phyloP scores from a whole-genome alignment of 2,113 vertebrate species.

The Barbus barbus region DNA sequence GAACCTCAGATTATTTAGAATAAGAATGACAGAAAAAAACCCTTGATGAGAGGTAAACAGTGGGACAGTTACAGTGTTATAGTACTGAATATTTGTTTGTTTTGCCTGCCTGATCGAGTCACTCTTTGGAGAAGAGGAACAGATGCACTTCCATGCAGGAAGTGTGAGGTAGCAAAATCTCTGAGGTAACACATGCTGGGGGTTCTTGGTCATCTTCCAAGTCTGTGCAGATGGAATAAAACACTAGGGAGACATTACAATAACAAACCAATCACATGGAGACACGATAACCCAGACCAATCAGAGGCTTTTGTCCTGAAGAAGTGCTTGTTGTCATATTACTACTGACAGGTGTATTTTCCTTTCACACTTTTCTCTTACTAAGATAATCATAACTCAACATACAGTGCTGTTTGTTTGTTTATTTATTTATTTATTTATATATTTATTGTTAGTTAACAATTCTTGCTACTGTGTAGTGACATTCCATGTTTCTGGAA shows the following conservation, averaged over 20 bases:
- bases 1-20: not conserved
- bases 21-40: not conserved
- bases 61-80: not conserved
- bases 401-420: too few species aligned
- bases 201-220: constrained; percentile 59
- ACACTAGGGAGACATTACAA: constrained; percentile 60
- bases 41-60: not conserved
- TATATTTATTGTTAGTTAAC: not conserved
- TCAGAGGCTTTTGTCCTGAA: constrained; percentile 15
- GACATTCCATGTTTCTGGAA: not conserved
- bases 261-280: constrained; percentile 46
- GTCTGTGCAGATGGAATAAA: constrained; percentile 58
- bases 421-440: not conserved
- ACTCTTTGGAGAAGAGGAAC: constrained; percentile 28
- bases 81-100: constrained; percentile 12
- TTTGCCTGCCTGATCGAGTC: constrained; percentile 1
- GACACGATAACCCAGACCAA: not conserved
- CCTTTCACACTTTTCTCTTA: not conserved
- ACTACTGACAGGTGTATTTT: constrained; percentile 3
- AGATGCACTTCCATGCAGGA: constrained; percentile 58
- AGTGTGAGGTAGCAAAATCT: constrained; percentile 46
- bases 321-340: not conserved
- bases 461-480: not conserved
- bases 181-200: constrained; percentile 28
- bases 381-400: not conserved